These are phyloP conservation scores for Corythornis cristatus DNA, from an alignment of 2,113 vertebrate genomes.

Conservation along the genomic window DNA sequence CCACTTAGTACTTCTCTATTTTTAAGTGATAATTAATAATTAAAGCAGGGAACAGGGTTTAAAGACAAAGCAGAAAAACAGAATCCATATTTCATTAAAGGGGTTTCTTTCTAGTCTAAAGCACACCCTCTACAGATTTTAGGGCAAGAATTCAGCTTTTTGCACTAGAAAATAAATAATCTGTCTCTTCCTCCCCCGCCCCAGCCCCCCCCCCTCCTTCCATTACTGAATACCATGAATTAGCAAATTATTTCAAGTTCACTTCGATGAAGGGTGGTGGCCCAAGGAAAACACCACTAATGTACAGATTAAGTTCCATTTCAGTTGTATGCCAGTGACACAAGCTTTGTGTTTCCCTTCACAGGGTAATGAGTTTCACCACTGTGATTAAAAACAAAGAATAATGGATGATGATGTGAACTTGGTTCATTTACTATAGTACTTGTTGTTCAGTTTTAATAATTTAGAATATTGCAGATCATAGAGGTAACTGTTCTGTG, in stretches of 20 bases:
- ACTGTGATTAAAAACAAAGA: constrained; percentile 57
- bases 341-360: constrained; percentile 16
- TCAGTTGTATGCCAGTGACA: neutral
- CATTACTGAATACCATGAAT: neutral
- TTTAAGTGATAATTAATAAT: constrained; percentile 52
- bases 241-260: neutral
- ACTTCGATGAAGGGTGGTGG: neutral
- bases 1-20: neutral
- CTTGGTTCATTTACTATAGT: constrained; percentile 15
- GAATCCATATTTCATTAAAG: constrained; percentile 13
- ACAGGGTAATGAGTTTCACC: constrained; percentile 20
- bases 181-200: no score
- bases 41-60: neutral
- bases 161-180: neutral
- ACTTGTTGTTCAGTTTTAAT: constrained; percentile 47
- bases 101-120: neutral
- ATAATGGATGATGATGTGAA: constrained; percentile 31
- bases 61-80: constrained; percentile 15
- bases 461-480: constrained; percentile 32
- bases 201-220: no score
- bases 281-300: neutral
- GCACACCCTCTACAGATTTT: neutral
- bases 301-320: constrained; percentile 1
- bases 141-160: neutral
- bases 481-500: neutral